These are phyloP conservation scores for Columba janthina DNA, from an alignment of 2,113 vertebrate genomes.

Conservation along the genomic window DNA sequence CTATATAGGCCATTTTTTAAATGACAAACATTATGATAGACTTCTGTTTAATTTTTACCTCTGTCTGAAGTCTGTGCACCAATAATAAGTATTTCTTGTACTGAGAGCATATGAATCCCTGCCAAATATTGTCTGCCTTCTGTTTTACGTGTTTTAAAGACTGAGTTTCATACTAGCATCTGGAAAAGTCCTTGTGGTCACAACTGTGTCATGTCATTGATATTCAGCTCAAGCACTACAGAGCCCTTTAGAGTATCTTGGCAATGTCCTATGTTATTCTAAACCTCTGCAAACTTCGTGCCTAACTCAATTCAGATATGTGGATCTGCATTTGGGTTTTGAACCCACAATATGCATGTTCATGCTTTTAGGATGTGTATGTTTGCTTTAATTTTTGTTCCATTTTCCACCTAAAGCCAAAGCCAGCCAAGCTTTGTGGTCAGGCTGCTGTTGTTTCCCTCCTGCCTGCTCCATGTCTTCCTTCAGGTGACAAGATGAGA, in stretches of 20 bases:
- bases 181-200: background rate
- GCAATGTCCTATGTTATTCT: background rate
- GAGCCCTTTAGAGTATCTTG: background rate
- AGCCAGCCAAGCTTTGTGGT: background rate
- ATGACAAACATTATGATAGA: background rate
- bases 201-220: slow-evolving; percentile 1
- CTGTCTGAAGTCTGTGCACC: background rate
- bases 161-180: background rate
- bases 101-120: background rate
- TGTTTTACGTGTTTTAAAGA: background rate
- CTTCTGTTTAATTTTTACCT: background rate
- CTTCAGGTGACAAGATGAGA: background rate
- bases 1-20: background rate
- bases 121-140: background rate
- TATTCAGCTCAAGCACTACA: background rate
- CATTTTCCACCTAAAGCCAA: background rate
- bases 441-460: background rate
- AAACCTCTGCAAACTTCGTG: background rate
- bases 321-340: background rate
- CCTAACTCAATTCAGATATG: background rate
- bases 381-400: background rate
- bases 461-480: background rate
- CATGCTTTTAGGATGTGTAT: background rate
- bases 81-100: background rate
- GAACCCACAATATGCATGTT: background rate